Conservation (phyloP, 2,113 vertebrate genomes). For the Microtus montanus region DNA sequence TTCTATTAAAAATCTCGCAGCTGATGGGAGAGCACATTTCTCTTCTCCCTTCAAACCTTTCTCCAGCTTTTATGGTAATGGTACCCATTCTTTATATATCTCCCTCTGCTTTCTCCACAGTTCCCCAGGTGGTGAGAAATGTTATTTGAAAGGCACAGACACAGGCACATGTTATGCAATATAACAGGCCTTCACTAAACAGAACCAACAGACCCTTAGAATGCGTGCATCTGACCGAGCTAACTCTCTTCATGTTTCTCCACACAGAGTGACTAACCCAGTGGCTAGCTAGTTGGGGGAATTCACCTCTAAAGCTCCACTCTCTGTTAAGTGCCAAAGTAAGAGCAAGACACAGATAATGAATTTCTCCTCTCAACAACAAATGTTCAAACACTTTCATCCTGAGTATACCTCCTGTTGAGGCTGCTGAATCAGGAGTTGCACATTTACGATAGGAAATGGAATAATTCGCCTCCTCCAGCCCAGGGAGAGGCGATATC, state of each 20-base stretch:
- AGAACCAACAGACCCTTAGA: conserved; percentile 60
- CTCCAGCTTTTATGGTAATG: neutral
- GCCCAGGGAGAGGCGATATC: conserved; percentile 36
- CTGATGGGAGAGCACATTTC: neutral
- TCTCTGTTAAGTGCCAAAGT: conserved; percentile 50
- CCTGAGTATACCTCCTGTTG: neutral
- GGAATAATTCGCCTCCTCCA: conserved; percentile 49
- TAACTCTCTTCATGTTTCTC: neutral
- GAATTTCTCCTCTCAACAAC: conserved; percentile 50
- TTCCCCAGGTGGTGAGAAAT: conserved; percentile 66
- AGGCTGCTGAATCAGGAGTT: conserved; percentile 57
- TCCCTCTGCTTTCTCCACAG: neutral
- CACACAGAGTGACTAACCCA: neutral
- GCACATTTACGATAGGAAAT: conserved; percentile 48
- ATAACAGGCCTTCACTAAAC: conserved; percentile 58
- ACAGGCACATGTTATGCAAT: conserved; percentile 59
- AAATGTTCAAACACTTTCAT: conserved; percentile 44
- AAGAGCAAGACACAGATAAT: conserved; percentile 41
- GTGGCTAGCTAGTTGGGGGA: conserved; percentile 25
- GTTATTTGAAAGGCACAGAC: conserved; percentile 71
- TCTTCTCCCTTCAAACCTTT: conserved; percentile 3
- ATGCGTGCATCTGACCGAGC: neutral
- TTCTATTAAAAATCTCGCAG: neutral
- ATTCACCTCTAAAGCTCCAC: neutral
- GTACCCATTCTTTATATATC: conserved; percentile 46